Evolutionary conservation across 2,888 invertebrate genomes (phyloP).

Genomic region (Fissipunctia ypsillon): DNA sequence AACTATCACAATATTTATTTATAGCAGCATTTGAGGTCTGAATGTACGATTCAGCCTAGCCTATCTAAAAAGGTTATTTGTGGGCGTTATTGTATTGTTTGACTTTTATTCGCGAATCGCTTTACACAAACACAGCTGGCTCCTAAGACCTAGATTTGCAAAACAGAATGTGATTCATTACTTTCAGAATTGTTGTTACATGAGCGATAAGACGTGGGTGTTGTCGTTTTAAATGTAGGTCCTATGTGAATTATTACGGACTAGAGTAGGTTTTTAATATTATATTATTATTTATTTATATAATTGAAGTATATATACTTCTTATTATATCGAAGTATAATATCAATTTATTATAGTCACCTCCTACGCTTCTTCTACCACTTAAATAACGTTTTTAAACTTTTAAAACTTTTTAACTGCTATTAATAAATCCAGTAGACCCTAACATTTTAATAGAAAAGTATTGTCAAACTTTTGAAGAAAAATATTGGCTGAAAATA

Average conservation of each 20-base stretch:
- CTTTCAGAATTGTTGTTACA: conserved; percentile 18
- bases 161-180: conserved; percentile 50
- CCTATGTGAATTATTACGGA: background rate
- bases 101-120: conserved; percentile 13
- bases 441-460: background rate
- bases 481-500: conserved; percentile 3
- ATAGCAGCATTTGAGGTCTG: background rate
- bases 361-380: background rate
- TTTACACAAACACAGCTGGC: conserved; percentile 55
- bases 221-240: conserved; percentile 12
- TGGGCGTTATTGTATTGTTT: conserved; percentile 22
- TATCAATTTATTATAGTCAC: too few species aligned
- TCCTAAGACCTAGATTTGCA: conserved; percentile 39
- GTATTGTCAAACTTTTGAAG: background rate
- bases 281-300: too few species aligned
- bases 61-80: conserved; percentile 10
- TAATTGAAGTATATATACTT: too few species aligned
- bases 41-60: background rate
- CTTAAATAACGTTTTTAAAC: background rate
- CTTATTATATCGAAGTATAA: too few species aligned
- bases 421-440: background rate
- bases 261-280: too few species aligned
- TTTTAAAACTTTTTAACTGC: background rate
- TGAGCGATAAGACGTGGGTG: conserved; percentile 27
- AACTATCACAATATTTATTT: background rate